These are phyloP conservation scores for Anolis carolinensis DNA, from an alignment of 2,113 vertebrate genomes.

Conservation along the genomic window DNA sequence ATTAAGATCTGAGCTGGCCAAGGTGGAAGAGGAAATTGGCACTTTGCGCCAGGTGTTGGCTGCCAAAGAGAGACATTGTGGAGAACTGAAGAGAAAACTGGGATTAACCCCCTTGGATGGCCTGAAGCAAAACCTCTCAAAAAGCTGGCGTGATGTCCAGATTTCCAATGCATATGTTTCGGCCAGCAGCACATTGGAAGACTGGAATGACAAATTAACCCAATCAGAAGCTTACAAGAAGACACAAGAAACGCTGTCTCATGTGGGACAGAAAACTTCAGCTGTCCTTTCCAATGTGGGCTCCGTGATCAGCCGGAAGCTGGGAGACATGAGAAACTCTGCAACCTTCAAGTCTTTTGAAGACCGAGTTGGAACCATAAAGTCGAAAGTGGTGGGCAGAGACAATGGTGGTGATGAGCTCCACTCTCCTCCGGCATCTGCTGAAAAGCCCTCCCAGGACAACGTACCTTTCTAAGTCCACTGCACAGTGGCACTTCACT, in stretches of 20 bases:
- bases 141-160: constrained; percentile 94
- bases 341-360: constrained; percentile 97
- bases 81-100: constrained; percentile 91
- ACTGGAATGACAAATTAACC: no score
- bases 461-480: constrained; percentile 85
- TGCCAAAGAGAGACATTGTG: constrained; percentile 92
- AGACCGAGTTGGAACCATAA: constrained; percentile 92
- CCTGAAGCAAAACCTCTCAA: constrained; percentile 88
- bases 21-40: constrained; percentile 96
- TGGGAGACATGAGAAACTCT: constrained; percentile 98
- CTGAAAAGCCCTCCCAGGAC: constrained; percentile 84
- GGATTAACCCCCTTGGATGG: constrained; percentile 89
- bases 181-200: no score
- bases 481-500: constrained; percentile 44
- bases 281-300: constrained; percentile 90
- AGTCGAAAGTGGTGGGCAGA: constrained; percentile 89
- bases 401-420: constrained; percentile 79
- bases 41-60: constrained; percentile 93
- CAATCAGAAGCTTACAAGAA: constrained; percentile 82
- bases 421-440: constrained; percentile 78
- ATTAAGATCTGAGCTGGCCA: constrained; percentile 83
- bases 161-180: constrained; percentile 87
- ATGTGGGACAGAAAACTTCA: constrained; percentile 93
- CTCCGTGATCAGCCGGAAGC: constrained; percentile 86
- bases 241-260: constrained; percentile 95